Percentiles rank a stretch among this genome's conserved stretches.
Conservation (phyloP, 2,888 invertebrate genomes). For the Odontothrips loti region DNA sequence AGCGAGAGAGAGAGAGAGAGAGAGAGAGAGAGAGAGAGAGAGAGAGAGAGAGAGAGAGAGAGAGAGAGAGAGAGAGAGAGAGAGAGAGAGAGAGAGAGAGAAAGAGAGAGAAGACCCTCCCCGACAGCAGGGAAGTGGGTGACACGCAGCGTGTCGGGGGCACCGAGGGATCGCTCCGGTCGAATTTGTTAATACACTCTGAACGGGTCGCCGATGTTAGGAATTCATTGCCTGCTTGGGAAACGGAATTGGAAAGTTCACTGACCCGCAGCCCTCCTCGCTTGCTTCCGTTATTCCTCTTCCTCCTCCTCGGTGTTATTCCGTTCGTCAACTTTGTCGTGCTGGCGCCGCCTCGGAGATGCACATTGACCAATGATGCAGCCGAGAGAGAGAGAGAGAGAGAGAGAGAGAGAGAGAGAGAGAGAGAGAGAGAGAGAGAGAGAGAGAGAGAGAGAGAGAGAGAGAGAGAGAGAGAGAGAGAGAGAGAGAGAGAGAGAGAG, state of each 20-base stretch:
- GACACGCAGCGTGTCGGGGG: background rate
- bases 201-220: background rate
- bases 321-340: background rate
- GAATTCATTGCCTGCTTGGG: background rate
- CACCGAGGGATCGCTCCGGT: background rate
- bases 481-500: background rate
- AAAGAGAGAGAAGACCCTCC: too few species aligned
- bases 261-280: too few species aligned
- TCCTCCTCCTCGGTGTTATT: background rate
- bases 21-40: too few species aligned
- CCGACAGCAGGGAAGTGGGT: too few species aligned
- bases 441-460: background rate
- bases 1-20: too few species aligned
- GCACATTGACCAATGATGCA: background rate
- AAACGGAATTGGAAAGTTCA: background rate
- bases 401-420: background rate
- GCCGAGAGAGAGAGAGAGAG: background rate
- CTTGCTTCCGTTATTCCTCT: too few species aligned
- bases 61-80: too few species aligned
- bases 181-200: conserved; percentile 1
- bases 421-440: background rate
- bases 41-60: too few species aligned
- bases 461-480: background rate
- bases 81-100: too few species aligned
- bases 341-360: conserved; percentile 1